These are phyloP conservation scores for Gortyna flavago DNA, from an alignment of 2,888 invertebrate species.

Conservation along the genomic window DNA sequence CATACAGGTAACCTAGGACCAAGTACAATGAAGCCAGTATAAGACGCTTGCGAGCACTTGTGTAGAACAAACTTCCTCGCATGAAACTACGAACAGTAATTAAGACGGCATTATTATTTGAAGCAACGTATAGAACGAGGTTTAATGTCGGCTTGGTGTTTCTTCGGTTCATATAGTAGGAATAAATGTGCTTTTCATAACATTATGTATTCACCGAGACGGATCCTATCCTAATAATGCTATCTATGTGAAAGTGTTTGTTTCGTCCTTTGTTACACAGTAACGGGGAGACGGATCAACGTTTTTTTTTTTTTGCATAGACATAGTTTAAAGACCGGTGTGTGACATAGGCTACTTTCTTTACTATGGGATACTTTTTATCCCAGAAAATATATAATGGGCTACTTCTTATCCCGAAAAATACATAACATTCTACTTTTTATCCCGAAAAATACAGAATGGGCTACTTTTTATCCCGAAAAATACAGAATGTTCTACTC, in stretches of 20 bases:
- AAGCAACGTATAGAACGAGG: background rate
- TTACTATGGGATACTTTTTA: background rate
- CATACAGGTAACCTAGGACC: conserved; percentile 13
- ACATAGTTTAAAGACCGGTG: background rate
- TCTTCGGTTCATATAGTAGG: background rate
- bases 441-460: no score
- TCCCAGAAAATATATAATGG: background rate
- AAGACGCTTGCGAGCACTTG: conserved; percentile 40
- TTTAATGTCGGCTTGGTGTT: conserved; percentile 16
- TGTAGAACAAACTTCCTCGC: conserved; percentile 36
- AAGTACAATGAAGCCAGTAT: conserved; percentile 49
- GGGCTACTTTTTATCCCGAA: no score
- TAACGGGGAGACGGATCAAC: background rate
- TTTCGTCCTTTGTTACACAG: background rate
- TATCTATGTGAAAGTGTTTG: background rate
- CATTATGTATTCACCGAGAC: background rate
- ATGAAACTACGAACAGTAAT: conserved; percentile 32
- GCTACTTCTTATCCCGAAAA: background rate
- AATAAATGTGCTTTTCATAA: background rate
- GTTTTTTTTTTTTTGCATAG: background rate
- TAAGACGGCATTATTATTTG: conserved; percentile 49
- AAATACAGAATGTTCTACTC: no score
- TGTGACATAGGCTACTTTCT: no score
- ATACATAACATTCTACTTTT: no score
- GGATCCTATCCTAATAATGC: no score